Percentiles rank a stretch among this genome's conserved stretches.
Evolutionary conservation across 2,797 vertebrate genomes (phyloP).

Genomic region (Poecilia picta): DNA sequence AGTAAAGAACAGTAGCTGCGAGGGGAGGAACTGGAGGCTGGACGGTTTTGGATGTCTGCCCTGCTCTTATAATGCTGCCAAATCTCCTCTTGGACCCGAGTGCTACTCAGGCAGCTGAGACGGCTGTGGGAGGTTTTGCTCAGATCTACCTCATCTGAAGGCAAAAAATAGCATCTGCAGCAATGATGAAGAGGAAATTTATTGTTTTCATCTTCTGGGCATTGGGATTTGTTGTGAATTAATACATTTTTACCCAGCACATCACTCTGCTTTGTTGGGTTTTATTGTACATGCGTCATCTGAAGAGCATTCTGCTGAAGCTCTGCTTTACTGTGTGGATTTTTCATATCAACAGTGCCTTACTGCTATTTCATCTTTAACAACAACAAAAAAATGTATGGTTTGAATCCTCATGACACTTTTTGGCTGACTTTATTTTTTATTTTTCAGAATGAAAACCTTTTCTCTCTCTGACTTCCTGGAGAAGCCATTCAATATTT

Average conservation of each 20-base stretch:
- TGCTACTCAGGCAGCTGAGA: slow-evolving; percentile 49
- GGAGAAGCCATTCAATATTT: neutral
- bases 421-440: neutral
- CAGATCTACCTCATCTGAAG: slow-evolving; percentile 38
- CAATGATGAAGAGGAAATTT: slow-evolving; percentile 38
- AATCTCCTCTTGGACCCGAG: slow-evolving; percentile 47
- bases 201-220: slow-evolving; percentile 36
- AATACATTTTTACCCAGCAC: slow-evolving; percentile 16
- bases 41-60: slow-evolving; percentile 55
- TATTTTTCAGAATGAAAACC: neutral
- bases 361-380: neutral
- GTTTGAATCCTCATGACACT: neutral
- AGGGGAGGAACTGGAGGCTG: slow-evolving; percentile 34
- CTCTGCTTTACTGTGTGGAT: neutral
- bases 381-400: neutral
- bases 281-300: slow-evolving; percentile 7
- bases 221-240: slow-evolving; percentile 26
- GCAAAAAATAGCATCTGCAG: slow-evolving; percentile 29
- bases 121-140: slow-evolving; percentile 54
- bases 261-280: slow-evolving; percentile 22
- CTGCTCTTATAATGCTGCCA: slow-evolving; percentile 56
- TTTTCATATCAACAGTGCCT: neutral
- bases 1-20: slow-evolving; percentile 27
- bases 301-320: neutral
- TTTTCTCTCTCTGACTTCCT: neutral